Base-by-base conservation (phyloP, 2,888 invertebrate genomes). In the Strigamia maritima region DNA sequence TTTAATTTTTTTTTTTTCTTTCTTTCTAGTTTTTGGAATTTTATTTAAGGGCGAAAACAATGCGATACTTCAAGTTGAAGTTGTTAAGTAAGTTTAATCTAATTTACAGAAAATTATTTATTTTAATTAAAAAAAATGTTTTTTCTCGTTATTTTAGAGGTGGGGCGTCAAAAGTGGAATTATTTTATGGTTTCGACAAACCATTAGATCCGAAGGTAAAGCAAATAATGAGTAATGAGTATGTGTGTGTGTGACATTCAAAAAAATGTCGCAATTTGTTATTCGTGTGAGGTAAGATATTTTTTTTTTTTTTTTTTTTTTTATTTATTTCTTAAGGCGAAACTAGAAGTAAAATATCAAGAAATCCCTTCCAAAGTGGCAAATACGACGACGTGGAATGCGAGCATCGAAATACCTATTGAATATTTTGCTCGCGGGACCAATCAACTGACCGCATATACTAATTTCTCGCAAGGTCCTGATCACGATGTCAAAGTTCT, bases 351-450 rank as follows among this genome's bases (percentile, higher is more conserved):
- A 6, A 10, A 38, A 2, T 38, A n/a, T 12, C 19, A 40, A 6
- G 31, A 76, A 35, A 40, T 10, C 22, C 2, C 1, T 2, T 2
- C 4, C 2, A 2, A 19, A 26, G 8, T 31, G 16, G 4, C 16
- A 14, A 40, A 40, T n/a, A 6, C 16, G n/a, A n/a, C n/a, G n/a
- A n/a, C n/a, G 4, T 76, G 76, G 76, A 76, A 76, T 40, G 76
- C n/a, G 4, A 76, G 44, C 4, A 76, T 76, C 22, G 10, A 2
- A 2, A 76, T 76, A 35, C 76, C 76, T 38, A n/a, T 76, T 22
- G 76, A 38, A 26, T 76, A 76, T 76, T 22, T 76, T 12, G 44
- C 76, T 10, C 31, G 76, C 19, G 76, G 6, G 12, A 76, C 76
- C 12, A 76, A 76, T 16, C 19, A 35, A 24, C 2, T 76, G n/a